Evolutionary conservation across 2,797 vertebrate genomes (phyloP), one percentile per base, ranked within the genome.

Genomic region (Neosilurus hyrtlii): DNA sequence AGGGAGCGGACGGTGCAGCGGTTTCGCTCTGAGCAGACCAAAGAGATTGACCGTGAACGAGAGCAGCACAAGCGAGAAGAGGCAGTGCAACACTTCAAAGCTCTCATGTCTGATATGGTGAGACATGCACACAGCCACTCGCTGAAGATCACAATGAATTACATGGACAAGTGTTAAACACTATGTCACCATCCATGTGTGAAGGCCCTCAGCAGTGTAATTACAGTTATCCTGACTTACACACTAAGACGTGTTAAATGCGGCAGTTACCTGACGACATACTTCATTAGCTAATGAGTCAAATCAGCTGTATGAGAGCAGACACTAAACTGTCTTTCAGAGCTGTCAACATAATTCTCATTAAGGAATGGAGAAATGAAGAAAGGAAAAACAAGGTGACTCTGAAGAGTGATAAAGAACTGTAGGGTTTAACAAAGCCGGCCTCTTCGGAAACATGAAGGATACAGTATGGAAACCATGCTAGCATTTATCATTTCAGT

Each of bases 61-160:
- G 98, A 99, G 88, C 98, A 99, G 93, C 98, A 99, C 93, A 99
- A 99, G 84, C 92, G 98, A 30, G 98, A 99, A 80, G 98, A 99
- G 89, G 98, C 98, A 15, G 96, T 98, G 24, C 98, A 99, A 91
- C 96, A 98, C 92, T 99, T 99, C 93, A 99, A 96, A 90, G 98
- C 98, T 0, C 96, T 99, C 76, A 94, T 99, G 88, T 88, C 87
- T 78, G 88, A 89, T 81, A 99, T 99, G 98, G 98, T 99, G 91
- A 94, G 91, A 81, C 9, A 18, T 37, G 49, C 56, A 11, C 30
- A 22, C 51, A 56, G 26, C 3, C n/a, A 57, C 37, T 52, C n/a
- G 14, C 24, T 20, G 24, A 63, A 83, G 6, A 71, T 63, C 56
- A 16, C 62, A 18, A 22, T 8, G 0, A 49, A 24, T 84, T 37